Evolutionary conservation across 2,797 vertebrate species (phyloP).

Genomic region (Heterohyrax brucei): DNA sequence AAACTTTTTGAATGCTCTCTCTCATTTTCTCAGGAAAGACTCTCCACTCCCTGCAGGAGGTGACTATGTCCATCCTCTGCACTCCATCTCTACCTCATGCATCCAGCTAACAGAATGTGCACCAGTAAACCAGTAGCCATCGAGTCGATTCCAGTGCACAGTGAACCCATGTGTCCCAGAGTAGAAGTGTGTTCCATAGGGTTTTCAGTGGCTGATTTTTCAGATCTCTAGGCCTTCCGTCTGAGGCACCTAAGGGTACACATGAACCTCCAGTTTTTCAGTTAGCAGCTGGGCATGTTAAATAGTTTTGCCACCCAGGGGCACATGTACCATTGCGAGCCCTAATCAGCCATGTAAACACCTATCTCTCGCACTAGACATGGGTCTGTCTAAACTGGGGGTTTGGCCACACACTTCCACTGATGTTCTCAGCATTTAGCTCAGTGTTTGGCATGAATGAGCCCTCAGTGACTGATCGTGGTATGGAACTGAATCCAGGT

Average conservation of each 20-base stretch:
- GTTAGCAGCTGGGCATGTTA: too few relatives aligned
- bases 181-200: too few relatives aligned
- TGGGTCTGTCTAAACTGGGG: background rate
- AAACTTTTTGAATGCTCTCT: background rate
- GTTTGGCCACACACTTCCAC: background rate
- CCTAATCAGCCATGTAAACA: background rate
- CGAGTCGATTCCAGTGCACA: too few relatives aligned
- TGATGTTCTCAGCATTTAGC: background rate
- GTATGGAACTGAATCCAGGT: background rate
- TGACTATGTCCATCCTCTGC: background rate
- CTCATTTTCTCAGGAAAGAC: background rate
- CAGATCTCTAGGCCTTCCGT: too few relatives aligned
- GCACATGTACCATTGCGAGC: background rate
- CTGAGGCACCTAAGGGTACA: too few relatives aligned
- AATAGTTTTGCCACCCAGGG: too few relatives aligned
- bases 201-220: too few relatives aligned
- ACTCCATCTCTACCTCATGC: background rate
- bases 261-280: too few relatives aligned
- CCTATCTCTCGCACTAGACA: background rate
- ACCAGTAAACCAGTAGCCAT: background rate
- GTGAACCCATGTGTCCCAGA: too few relatives aligned
- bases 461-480: background rate
- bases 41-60: background rate
- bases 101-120: fast-evolving
- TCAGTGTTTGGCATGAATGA: background rate